These are phyloP conservation scores for Terebella lapidaria DNA, from an alignment of 2,888 invertebrate genomes.

Conservation along the genomic window DNA sequence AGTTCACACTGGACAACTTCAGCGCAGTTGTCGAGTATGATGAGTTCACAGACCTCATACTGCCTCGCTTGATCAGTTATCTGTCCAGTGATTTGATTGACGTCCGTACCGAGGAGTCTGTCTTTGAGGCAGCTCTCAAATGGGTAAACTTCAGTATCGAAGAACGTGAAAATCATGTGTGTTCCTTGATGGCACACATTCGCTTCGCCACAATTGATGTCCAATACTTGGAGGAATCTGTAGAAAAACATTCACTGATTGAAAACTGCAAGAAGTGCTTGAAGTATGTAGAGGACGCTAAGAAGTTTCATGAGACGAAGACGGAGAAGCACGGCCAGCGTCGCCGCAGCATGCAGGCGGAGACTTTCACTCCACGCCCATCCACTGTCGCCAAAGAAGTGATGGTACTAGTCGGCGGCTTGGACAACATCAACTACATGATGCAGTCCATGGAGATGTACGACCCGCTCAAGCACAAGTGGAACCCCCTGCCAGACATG, in stretches of 20 bases:
- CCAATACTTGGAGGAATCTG: slow-evolving; percentile 31
- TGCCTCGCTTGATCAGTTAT: slow-evolving; percentile 39
- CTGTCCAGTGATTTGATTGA: slow-evolving; percentile 48
- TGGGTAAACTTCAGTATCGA: slow-evolving; percentile 47
- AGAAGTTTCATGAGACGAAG: slow-evolving; percentile 38
- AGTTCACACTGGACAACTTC: slow-evolving; percentile 49
- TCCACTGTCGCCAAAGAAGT: slow-evolving; percentile 51
- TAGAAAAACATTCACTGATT: slow-evolving; percentile 38
- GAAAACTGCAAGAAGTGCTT: slow-evolving; percentile 34
- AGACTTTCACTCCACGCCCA: slow-evolving; percentile 39
- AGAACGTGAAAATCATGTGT: slow-evolving; percentile 31
- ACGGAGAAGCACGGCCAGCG: slow-evolving; percentile 41
- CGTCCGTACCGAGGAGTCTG: slow-evolving; percentile 45
- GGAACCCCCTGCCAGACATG: slow-evolving; percentile 42
- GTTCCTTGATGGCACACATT: slow-evolving; percentile 36
- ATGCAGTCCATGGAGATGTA: slow-evolving; percentile 46
- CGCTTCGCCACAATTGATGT: slow-evolving; percentile 43
- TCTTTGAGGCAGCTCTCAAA: slow-evolving; percentile 44
- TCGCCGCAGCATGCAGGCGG: slow-evolving; percentile 42
- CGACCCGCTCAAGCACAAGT: slow-evolving; percentile 46
- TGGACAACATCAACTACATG: slow-evolving; percentile 28
- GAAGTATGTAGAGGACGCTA: slow-evolving; percentile 38
- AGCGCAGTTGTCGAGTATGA: slow-evolving; percentile 42
- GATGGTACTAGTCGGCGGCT: slow-evolving; percentile 44
- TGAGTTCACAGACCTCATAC: slow-evolving; percentile 45